phyloP scores from a whole-genome alignment of 2,113 vertebrate genomes.

The Oreochromis spilurus region DNA sequence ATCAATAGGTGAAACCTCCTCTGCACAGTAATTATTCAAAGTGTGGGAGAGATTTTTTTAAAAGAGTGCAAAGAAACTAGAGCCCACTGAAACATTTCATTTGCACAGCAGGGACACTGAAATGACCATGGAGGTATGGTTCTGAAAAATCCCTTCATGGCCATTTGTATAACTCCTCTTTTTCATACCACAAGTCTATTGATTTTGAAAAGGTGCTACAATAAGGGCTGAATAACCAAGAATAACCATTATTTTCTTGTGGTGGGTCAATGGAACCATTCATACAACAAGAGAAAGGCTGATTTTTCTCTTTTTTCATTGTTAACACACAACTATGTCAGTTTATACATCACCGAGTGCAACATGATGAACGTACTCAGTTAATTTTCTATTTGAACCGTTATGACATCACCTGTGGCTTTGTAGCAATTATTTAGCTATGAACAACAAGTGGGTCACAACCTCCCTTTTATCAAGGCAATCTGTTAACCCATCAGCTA shows the following conservation, averaged over 20 bases:
- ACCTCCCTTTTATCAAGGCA: not conserved
- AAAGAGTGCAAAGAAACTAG: not conserved
- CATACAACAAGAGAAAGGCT: not conserved
- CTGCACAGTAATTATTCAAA: not conserved
- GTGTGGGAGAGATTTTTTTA: not conserved
- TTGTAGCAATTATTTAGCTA: not conserved
- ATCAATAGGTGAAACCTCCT: not conserved
- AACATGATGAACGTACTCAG: not conserved
- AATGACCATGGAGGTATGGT: not conserved
- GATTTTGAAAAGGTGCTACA: not conserved
- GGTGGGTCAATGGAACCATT: not conserved
- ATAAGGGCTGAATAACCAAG: not conserved
- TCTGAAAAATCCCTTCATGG: not conserved
- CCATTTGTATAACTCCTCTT: not conserved
- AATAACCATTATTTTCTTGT: not conserved
- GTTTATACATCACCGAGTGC: not conserved
- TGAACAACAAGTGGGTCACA: not conserved
- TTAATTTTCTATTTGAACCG: not conserved
- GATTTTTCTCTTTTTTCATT: not conserved
- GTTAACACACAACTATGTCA: not conserved
- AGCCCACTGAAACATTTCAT: not conserved
- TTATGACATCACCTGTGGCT: not conserved
- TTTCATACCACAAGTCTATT: not conserved
- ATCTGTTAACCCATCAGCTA: not conserved
- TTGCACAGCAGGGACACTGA: not conserved